Evolutionary conservation across 2,888 invertebrate species (phyloP).

Genomic region (Lamellibrachia columna): DNA sequence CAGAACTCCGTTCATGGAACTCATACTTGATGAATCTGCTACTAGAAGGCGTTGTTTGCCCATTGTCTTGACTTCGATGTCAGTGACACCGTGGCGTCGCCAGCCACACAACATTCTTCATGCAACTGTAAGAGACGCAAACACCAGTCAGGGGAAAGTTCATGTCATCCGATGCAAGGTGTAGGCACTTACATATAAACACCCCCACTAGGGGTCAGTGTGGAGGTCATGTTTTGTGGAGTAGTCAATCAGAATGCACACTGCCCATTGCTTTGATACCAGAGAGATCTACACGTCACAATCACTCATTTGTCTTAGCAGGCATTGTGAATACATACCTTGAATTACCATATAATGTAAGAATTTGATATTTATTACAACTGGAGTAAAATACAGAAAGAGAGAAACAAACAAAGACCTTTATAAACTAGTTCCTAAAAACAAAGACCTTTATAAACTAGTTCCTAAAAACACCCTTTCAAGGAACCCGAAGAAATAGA

Average conservation of each 20-base stretch:
- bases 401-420: not conserved
- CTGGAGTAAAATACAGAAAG: not conserved
- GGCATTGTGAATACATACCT: too few species aligned
- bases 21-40: conserved; percentile 3
- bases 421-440: not conserved
- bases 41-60: conserved; percentile 9
- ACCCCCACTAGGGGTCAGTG: not conserved
- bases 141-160: not conserved
- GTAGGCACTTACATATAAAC: not conserved
- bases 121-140: not conserved
- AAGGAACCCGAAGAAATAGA: too few species aligned
- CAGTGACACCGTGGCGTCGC: not conserved
- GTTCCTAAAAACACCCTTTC: not conserved
- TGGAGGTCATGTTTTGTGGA: not conserved
- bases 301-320: too few species aligned
- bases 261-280: too few species aligned
- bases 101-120: not conserved
- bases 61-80: not conserved
- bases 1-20: not conserved
- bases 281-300: too few species aligned
- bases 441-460: not conserved
- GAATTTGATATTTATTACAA: not conserved
- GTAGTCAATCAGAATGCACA: too few species aligned
- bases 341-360: too few species aligned
- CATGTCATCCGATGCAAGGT: not conserved